A percentile compares a stretch with the other conserved stretches of the same genome.
These are phyloP conservation scores for Adelosebastes latens DNA, from an alignment of 2,797 vertebrate species.

Conservation along the genomic window DNA sequence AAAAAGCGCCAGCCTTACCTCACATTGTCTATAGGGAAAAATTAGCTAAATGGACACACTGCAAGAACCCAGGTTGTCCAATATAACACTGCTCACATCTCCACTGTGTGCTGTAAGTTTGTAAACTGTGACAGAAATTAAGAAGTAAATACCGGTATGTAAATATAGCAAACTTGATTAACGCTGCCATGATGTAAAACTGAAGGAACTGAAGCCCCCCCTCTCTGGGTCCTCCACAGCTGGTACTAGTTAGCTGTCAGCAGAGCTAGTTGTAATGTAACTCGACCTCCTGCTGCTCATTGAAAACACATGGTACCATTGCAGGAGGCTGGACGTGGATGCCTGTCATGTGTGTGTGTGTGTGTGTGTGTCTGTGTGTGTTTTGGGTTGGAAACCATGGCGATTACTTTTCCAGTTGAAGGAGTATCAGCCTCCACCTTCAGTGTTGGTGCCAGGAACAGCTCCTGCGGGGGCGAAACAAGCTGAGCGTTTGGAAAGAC, in stretches of 20 bases:
- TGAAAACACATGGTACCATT: constrained; percentile 56
- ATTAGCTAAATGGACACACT: not conserved
- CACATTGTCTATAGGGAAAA: not conserved
- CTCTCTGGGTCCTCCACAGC: constrained; percentile 30
- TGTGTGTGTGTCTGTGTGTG: constrained; percentile 16
- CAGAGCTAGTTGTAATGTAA: constrained; percentile 38
- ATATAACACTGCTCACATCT: not conserved
- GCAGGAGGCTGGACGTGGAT: constrained; percentile 33
- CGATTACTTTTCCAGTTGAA: constrained; percentile 38
- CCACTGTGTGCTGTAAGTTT: not conserved
- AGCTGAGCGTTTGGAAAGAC: constrained; percentile 33
- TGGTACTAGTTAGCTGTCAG: constrained; percentile 51
- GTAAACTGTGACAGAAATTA: not conserved
- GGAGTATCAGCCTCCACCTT: constrained; percentile 51
- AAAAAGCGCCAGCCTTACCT: not conserved
- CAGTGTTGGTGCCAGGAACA: constrained; percentile 45
- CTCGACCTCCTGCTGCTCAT: constrained; percentile 55
- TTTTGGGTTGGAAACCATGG: constrained; percentile 55
- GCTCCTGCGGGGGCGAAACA: constrained; percentile 55
- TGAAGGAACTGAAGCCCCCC: not conserved
- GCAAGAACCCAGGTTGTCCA: not conserved
- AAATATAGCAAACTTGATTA: not conserved
- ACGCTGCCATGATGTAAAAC: not conserved
- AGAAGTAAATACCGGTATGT: too few species aligned
- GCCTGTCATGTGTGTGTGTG: not conserved